Conservation (phyloP, 2,888 invertebrate genomes). For the Heterodera filipjevi region DNA sequence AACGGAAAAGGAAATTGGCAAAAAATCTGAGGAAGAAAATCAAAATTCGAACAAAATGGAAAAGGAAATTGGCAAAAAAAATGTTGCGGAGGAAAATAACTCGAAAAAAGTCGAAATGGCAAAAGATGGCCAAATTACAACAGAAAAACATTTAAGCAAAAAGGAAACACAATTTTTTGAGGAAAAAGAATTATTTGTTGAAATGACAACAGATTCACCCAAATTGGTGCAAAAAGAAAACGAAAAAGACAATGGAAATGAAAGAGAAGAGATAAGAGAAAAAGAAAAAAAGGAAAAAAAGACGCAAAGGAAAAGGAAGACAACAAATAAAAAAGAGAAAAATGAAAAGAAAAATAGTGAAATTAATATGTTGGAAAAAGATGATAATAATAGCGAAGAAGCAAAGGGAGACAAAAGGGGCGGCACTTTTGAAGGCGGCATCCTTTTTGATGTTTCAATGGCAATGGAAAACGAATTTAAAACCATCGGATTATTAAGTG, state of each 20-base stretch:
- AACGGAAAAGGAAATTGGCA: background rate
- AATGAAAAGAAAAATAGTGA: background rate
- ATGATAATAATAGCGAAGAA: background rate
- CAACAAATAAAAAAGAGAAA: background rate
- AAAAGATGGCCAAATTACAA: background rate
- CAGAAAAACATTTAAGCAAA: background rate
- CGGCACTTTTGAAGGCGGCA: background rate
- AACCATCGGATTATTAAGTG: background rate
- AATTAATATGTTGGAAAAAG: background rate
- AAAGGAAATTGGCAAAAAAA: background rate
- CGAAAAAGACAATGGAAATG: background rate
- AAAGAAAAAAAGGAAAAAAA: background rate
- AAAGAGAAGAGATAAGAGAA: background rate
- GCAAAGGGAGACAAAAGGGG: background rate
- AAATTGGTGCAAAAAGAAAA: background rate
- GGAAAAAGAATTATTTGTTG: background rate
- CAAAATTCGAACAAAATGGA: background rate
- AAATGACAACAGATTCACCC: background rate
- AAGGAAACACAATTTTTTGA: background rate
- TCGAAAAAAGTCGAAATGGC: background rate
- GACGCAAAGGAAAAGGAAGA: background rate
- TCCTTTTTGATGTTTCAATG: background rate
- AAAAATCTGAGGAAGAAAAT: too few relatives aligned
- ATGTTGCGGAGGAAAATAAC: background rate
- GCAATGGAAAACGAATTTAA: background rate